A percentile compares a stretch with the other conserved stretches of the same genome.
Conservation (phyloP, 2,888 invertebrate genomes). For the Limnephilus marmoratus region DNA sequence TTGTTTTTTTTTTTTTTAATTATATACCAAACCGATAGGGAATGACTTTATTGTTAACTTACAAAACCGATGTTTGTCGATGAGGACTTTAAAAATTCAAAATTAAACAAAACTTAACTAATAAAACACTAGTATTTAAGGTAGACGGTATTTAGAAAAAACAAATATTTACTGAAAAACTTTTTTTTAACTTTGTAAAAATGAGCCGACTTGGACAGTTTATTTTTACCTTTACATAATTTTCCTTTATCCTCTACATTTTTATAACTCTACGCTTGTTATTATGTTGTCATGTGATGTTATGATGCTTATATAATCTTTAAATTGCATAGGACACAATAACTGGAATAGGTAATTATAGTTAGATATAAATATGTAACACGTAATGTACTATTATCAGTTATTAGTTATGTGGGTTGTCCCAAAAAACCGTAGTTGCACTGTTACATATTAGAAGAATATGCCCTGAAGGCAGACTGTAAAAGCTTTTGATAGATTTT, state of each 20-base stretch:
- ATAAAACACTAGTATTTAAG: too few species aligned
- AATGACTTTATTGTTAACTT: too few species aligned
- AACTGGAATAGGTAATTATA: background rate
- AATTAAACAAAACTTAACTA: too few species aligned
- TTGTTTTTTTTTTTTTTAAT: too few species aligned
- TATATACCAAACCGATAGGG: too few species aligned
- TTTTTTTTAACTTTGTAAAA: too few species aligned
- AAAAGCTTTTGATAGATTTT: background rate
- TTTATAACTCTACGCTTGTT: background rate
- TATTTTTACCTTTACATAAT: background rate
- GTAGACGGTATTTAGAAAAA: too few species aligned
- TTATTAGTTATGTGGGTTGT: background rate
- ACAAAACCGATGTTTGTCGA: too few species aligned
- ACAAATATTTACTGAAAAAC: too few species aligned
- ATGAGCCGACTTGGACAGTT: too few species aligned
- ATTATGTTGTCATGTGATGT: background rate
- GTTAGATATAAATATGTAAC: background rate
- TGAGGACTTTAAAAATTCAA: too few species aligned
- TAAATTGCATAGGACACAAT: background rate
- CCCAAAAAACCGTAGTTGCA: background rate
- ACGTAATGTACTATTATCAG: background rate
- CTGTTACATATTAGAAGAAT: background rate
- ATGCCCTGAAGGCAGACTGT: background rate
- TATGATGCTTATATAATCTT: background rate
- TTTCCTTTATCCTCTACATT: background rate